Percentiles rank a stretch among this genome's conserved stretches.
These are phyloP conservation scores for Stigmatopora nigra DNA, from an alignment of 2,113 vertebrate species.

Conservation along the genomic window DNA sequence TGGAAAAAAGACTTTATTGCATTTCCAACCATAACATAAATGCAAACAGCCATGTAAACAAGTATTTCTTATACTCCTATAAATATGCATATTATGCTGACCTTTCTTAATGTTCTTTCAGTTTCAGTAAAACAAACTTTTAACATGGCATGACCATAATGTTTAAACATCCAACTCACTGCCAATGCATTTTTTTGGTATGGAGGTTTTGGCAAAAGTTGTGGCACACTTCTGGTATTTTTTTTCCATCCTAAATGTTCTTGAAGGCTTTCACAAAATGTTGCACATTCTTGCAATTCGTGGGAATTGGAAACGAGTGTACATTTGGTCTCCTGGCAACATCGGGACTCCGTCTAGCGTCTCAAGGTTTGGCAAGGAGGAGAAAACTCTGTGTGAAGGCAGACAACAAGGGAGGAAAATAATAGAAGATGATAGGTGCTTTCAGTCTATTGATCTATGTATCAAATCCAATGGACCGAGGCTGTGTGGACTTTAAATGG, in stretches of 20 bases:
- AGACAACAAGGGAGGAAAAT: constrained; percentile 12
- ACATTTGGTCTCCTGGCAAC: constrained; percentile 78
- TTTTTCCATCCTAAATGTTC: background rate
- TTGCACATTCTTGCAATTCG: constrained; percentile 73
- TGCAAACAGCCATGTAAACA: background rate
- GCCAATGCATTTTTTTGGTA: background rate
- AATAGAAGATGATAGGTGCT: background rate
- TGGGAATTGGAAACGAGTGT: constrained; percentile 45
- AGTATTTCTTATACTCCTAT: background rate
- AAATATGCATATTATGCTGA: background rate
- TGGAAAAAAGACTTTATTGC: background rate
- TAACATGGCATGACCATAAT: background rate
- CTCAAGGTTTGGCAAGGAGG: constrained; percentile 90
- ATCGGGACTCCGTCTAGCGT: constrained; percentile 84
- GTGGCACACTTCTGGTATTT: constrained; percentile 8
- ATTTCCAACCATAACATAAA: background rate
- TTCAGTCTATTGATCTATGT: background rate
- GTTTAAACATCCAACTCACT: background rate
- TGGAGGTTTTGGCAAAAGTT: constrained; percentile 11
- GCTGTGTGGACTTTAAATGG: background rate
- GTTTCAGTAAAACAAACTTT: background rate
- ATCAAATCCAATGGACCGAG: too few relatives aligned
- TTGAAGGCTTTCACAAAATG: constrained; percentile 68
- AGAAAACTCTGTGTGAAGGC: constrained; percentile 77
- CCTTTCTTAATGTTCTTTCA: background rate